Percentiles rank a stretch among this genome's conserved stretches.
Evolutionary conservation across 2,113 vertebrate species (phyloP).

Genomic region (Proteles cristata): DNA sequence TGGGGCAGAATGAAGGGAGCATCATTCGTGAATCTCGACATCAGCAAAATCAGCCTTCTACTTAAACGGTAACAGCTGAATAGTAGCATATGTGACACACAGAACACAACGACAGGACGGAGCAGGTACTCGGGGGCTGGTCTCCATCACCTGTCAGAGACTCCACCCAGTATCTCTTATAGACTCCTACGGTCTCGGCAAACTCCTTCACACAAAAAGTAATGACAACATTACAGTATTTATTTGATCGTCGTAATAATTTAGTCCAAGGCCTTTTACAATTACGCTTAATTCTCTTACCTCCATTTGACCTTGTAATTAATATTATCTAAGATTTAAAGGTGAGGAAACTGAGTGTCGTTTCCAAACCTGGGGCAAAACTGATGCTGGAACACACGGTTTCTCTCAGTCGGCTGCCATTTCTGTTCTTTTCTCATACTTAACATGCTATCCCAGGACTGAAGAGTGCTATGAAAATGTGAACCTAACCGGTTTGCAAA

Average conservation of each 20-base stretch:
- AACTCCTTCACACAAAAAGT: background rate
- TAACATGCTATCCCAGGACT: background rate
- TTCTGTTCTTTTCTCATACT: background rate
- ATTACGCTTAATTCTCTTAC: background rate
- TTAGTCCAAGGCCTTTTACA: constrained; percentile 2
- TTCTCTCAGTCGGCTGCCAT: background rate
- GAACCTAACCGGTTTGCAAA: background rate
- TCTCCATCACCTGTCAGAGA: background rate
- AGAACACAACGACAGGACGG: background rate
- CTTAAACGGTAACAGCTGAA: background rate
- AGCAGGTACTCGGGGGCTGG: background rate
- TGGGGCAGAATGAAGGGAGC: background rate
- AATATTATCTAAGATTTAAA: background rate
- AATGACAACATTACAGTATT: background rate
- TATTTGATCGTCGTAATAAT: background rate
- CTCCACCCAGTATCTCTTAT: background rate
- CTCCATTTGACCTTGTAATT: background rate
- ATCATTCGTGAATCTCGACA: background rate
- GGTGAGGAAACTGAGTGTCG: background rate
- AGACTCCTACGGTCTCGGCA: background rate
- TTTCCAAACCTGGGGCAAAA: background rate
- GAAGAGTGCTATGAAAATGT: background rate
- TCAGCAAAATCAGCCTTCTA: background rate
- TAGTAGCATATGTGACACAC: background rate
- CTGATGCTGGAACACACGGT: background rate